phyloP scores from a whole-genome alignment of 2,888 invertebrate genomes.

The Cantharis nigra region DNA sequence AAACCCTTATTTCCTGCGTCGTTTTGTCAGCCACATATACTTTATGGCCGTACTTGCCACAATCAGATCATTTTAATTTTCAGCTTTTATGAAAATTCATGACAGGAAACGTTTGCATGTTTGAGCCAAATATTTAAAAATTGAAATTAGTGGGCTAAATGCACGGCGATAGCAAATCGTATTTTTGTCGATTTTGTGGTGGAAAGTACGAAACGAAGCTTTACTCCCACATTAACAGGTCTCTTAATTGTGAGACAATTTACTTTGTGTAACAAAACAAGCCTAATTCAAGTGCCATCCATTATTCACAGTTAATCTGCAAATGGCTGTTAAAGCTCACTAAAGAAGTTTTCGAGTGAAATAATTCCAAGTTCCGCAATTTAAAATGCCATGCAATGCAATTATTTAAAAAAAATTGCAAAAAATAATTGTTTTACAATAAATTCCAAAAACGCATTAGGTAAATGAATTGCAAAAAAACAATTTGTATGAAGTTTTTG shows the following conservation, averaged over 20 bases:
- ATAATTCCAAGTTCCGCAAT: not conserved
- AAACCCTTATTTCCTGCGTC: not conserved
- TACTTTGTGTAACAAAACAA: not conserved
- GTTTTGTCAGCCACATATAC: not conserved
- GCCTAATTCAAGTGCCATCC: not conserved
- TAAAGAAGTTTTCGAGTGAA: not conserved
- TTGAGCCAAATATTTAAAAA: not conserved
- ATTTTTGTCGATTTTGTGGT: not conserved
- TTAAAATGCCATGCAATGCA: not conserved
- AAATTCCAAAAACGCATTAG: not conserved
- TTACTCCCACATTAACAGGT: not conserved
- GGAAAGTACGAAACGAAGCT: not conserved
- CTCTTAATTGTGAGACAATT: not conserved
- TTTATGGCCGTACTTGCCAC: not conserved
- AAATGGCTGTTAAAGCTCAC: not conserved
- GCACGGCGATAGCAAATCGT: not conserved
- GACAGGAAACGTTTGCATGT: not conserved
- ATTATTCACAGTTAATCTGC: not conserved
- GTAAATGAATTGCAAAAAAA: too few relatives aligned
- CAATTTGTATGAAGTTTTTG: not conserved
- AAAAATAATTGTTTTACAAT: not conserved
- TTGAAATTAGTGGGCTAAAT: not conserved
- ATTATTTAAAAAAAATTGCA: not conserved
- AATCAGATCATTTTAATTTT: not conserved
- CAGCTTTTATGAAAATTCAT: not conserved